Conservation (phyloP, 1,140 invertebrate species). For the Pseudomyrmex gracilis region DNA sequence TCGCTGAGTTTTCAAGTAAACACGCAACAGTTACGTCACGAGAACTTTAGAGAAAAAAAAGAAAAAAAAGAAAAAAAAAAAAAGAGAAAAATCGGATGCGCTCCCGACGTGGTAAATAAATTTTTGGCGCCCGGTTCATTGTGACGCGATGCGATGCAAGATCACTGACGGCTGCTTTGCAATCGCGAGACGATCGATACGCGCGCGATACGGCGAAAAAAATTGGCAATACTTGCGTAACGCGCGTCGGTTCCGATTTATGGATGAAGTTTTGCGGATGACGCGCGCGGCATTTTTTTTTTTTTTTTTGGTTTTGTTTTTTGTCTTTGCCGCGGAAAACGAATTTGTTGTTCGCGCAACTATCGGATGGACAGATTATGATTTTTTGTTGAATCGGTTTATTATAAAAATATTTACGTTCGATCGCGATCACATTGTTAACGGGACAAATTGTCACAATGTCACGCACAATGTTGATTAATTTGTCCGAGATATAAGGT, state of each 20-base stretch:
- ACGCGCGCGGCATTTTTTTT: too few relatives aligned
- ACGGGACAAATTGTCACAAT: too few relatives aligned
- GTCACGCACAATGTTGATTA: too few relatives aligned
- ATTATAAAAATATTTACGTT: too few relatives aligned
- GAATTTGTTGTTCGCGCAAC: too few relatives aligned
- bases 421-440: too few relatives aligned
- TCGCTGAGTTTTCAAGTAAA: constrained; percentile 43
- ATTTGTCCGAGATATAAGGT: too few relatives aligned
- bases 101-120: constrained; percentile 15
- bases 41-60: neutral
- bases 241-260: neutral
- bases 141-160: constrained; percentile 25
- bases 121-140: constrained; percentile 5
- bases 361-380: too few relatives aligned
- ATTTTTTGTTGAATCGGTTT: too few relatives aligned
- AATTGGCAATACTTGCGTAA: constrained; percentile 1
- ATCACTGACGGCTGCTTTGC: constrained; percentile 28
- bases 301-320: too few relatives aligned
- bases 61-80: neutral
- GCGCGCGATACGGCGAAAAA: neutral
- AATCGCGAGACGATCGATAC: constrained; percentile 46
- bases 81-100: neutral
- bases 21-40: constrained; percentile 53
- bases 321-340: too few relatives aligned
- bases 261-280: constrained; percentile 1